Evolutionary conservation across 2,797 vertebrate species (phyloP).

Genomic region (Neosalanx taihuensis): DNA sequence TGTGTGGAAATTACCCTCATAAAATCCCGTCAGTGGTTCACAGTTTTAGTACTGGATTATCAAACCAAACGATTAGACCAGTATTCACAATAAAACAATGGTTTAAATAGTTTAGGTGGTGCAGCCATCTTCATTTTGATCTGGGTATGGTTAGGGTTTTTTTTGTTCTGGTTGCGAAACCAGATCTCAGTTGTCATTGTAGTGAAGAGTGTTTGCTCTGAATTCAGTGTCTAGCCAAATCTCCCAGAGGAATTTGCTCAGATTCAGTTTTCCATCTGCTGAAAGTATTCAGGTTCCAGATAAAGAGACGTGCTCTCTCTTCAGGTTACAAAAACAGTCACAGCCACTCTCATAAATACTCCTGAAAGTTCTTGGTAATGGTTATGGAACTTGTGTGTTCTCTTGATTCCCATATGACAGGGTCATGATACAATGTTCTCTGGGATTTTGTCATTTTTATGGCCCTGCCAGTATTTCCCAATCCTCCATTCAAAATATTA

Average conservation of each 20-base stretch:
- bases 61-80: too few relatives aligned
- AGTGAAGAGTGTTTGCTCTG: constrained; percentile 45
- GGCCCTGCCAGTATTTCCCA: constrained; percentile 12
- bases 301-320: constrained; percentile 8
- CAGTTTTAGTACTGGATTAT: too few relatives aligned
- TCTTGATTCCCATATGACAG: neutral
- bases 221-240: constrained; percentile 67
- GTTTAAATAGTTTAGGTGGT: neutral
- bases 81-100: too few relatives aligned
- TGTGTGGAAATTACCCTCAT: neutral
- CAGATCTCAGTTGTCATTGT: constrained; percentile 51
- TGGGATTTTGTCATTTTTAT: constrained; percentile 34
- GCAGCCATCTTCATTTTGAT: neutral
- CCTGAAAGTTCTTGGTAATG: constrained; percentile 46
- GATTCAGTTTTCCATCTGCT: constrained; percentile 71
- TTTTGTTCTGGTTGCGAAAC: constrained; percentile 23
- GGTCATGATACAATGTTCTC: constrained; percentile 21
- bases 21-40: neutral
- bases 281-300: constrained; percentile 70
- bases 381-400: constrained; percentile 36
- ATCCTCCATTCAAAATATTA: neutral
- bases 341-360: constrained; percentile 53
- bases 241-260: constrained; percentile 65
- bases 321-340: constrained; percentile 19
- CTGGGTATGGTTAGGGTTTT: neutral